phyloP scores from a whole-genome alignment of 2,113 vertebrate genomes.

The Rhinopithecus roxellana region DNA sequence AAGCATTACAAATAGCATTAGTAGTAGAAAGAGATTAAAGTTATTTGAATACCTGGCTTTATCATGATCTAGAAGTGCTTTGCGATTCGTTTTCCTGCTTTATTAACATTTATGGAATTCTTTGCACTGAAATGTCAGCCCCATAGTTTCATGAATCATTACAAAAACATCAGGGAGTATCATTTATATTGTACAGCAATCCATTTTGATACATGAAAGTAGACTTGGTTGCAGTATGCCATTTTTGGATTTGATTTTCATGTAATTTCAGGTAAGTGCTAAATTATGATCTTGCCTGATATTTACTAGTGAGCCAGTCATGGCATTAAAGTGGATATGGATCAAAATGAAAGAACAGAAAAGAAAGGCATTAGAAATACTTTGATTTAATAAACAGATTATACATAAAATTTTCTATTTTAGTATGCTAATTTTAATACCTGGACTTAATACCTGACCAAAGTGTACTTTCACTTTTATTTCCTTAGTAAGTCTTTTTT shows the following conservation, averaged over 20 bases:
- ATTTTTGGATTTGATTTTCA: conserved; percentile 57
- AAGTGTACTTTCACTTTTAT: not conserved
- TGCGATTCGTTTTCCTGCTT: conserved; percentile 60
- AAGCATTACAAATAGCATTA: conserved; percentile 48
- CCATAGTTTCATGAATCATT: conserved; percentile 62
- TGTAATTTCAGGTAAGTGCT: conserved; percentile 57
- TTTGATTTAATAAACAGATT: conserved; percentile 28
- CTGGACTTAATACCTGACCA: not conserved
- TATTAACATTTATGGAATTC: conserved; percentile 69
- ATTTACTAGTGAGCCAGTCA: not conserved
- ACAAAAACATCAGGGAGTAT: conserved; percentile 69
- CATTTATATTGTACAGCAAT: conserved; percentile 67
- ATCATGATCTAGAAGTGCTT: conserved; percentile 56
- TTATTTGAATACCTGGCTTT: conserved; percentile 55
- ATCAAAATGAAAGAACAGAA: not conserved
- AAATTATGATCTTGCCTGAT: conserved; percentile 35
- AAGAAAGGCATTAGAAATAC: not conserved
- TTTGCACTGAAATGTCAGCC: conserved; percentile 69
- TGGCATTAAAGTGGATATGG: not conserved
- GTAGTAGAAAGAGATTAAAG: conserved; percentile 44
- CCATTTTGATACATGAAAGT: conserved; percentile 67
- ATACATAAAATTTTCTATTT: conserved; percentile 18
- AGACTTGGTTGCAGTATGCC: conserved; percentile 57
- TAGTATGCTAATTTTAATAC: not conserved
- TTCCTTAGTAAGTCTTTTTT: not conserved